Evolutionary conservation across 2,888 invertebrate genomes (phyloP).

Genomic region (Cantharis rustica): DNA sequence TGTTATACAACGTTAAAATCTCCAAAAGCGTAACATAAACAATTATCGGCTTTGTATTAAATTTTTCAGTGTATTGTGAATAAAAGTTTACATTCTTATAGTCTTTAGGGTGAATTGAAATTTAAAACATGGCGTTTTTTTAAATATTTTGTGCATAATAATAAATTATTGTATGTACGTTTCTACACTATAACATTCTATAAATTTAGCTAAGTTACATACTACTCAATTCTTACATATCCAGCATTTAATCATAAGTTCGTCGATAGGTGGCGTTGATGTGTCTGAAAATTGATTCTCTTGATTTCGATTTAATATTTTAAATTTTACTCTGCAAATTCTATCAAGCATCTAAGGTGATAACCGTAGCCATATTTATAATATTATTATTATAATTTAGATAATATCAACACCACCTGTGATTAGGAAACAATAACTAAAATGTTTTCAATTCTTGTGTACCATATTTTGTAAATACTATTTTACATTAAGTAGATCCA

Average conservation of each 20-base stretch:
- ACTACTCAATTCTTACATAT: background rate
- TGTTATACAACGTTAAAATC: constrained; percentile 45
- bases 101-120: background rate
- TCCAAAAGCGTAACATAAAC: constrained; percentile 15
- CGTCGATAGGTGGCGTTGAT: background rate
- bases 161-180: background rate
- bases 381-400: background rate
- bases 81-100: constrained; percentile 17
- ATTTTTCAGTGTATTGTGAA: background rate
- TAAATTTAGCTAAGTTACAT: background rate
- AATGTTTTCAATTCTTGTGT: background rate
- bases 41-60: background rate
- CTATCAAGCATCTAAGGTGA: too few species aligned
- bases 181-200: background rate
- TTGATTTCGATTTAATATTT: background rate
- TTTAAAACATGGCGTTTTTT: background rate
- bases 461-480: background rate
- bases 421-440: background rate
- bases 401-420: background rate
- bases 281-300: background rate
- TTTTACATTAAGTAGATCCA: background rate
- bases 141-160: background rate
- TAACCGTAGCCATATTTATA: too few species aligned
- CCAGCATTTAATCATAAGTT: background rate
- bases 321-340: too few species aligned